Evolutionary conservation across 2,888 invertebrate genomes (phyloP).

Genomic region (Ormyrus rosae): DNA sequence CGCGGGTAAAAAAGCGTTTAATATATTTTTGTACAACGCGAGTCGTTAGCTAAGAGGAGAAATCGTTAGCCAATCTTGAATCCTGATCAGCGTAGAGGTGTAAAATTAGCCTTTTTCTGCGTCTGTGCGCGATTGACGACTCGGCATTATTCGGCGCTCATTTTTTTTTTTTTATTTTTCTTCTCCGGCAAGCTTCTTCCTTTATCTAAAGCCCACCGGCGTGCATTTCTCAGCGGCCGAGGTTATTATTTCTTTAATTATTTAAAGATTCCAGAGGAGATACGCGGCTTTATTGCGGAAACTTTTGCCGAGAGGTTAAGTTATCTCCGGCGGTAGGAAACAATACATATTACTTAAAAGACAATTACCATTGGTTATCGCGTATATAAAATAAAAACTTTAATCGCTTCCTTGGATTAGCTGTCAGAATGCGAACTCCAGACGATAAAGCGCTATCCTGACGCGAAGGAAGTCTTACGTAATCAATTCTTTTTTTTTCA

Average conservation of each 20-base stretch:
- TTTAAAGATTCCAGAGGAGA: neutral
- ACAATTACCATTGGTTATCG: conserved; percentile 16
- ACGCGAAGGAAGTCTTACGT: conserved; percentile 12
- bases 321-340: neutral
- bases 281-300: conserved; percentile 1
- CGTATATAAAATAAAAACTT: conserved; percentile 33
- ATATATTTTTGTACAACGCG: neutral
- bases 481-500: conserved; percentile 1
- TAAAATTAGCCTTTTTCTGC: conserved; percentile 13
- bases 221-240: no score
- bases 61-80: conserved; percentile 1
- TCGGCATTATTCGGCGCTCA: conserved; percentile 25
- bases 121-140: neutral
- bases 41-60: conserved; percentile 4
- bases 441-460: conserved; percentile 12
- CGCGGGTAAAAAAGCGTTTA: conserved; percentile 5
- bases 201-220: no score
- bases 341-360: conserved; percentile 1
- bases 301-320: neutral
- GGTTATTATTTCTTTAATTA: no score
- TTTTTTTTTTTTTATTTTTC: neutral
- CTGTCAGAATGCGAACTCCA: neutral
- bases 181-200: no score
- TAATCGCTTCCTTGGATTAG: conserved; percentile 30
- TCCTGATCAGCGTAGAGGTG: neutral